Conservation (phyloP, 2,888 invertebrate species). For the Hirtodrosophila trivittata region DNA sequence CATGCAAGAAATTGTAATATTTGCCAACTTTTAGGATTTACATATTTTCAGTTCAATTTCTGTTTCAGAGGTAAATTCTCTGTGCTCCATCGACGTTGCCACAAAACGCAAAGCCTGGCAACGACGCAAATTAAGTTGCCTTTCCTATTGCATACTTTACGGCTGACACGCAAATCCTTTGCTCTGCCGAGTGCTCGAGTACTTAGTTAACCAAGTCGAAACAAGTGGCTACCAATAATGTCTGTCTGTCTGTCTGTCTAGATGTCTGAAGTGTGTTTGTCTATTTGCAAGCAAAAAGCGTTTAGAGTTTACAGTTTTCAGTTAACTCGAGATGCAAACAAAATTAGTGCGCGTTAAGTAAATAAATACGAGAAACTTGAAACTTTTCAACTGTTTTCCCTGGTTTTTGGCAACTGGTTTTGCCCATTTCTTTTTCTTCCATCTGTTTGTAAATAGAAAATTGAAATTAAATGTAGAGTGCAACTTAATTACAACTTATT, state of each 20-base stretch:
- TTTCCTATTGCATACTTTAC: conserved; percentile 49
- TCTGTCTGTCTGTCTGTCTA: conserved; percentile 20
- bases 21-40: background rate
- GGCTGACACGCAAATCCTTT: conserved; percentile 35
- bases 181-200: conserved; percentile 51
- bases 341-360: conserved; percentile 59
- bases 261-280: conserved; percentile 8
- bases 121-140: conserved; percentile 45
- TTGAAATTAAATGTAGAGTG: conserved; percentile 67
- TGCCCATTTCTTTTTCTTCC: too few relatives aligned
- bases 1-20: too few relatives aligned
- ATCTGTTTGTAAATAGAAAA: conserved; percentile 38
- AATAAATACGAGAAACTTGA: conserved; percentile 55
- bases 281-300: conserved; percentile 47
- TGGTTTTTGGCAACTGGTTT: conserved; percentile 12
- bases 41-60: background rate
- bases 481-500: conserved; percentile 65
- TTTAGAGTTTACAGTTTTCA: conserved; percentile 40
- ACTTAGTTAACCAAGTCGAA: conserved; percentile 48
- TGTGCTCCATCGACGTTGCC: conserved; percentile 17
- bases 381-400: conserved; percentile 27
- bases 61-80: background rate
- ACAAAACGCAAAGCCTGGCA: conserved; percentile 29
- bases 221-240: conserved; percentile 46
- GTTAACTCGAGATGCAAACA: conserved; percentile 49